phyloP scores from a whole-genome alignment of 2,113 vertebrate species.

The Ptilorrhoa leucosticta region DNA sequence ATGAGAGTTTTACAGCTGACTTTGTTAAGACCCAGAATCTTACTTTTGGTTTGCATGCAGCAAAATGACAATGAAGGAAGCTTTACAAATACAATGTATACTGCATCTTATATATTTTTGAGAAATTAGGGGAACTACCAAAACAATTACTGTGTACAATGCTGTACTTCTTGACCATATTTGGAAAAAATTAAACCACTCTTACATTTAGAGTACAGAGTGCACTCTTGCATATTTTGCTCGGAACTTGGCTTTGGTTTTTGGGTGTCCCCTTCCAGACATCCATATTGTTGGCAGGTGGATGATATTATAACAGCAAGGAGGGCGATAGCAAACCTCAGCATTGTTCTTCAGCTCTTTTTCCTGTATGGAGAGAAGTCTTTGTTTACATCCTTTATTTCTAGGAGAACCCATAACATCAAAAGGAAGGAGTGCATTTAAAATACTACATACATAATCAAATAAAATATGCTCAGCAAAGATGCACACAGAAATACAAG shows the following conservation, averaged over 20 bases:
- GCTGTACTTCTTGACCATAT: neutral
- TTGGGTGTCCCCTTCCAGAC: constrained; percentile 60
- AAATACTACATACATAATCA: neutral
- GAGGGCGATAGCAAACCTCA: constrained; percentile 17
- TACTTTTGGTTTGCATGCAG: neutral
- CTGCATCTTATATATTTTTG: neutral
- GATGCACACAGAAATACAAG: neutral
- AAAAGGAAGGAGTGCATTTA: neutral
- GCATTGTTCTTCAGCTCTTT: constrained; percentile 18
- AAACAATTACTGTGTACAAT: neutral
- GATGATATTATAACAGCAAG: neutral
- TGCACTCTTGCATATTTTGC: constrained; percentile 56
- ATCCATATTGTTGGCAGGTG: neutral
- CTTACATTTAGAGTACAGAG: constrained; percentile 70
- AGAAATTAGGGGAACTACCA: neutral
- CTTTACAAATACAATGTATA: neutral
- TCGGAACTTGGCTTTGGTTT: constrained; percentile 61
- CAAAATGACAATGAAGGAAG: neutral
- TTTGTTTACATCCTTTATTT: neutral
- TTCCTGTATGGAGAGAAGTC: constrained; percentile 8
- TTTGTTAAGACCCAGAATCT: neutral
- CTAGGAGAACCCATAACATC: neutral
- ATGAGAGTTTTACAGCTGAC: neutral
- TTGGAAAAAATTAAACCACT: neutral
- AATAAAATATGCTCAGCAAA: neutral